Conservation (phyloP, 1,140 invertebrate species). For the Bombyx mori region DNA sequence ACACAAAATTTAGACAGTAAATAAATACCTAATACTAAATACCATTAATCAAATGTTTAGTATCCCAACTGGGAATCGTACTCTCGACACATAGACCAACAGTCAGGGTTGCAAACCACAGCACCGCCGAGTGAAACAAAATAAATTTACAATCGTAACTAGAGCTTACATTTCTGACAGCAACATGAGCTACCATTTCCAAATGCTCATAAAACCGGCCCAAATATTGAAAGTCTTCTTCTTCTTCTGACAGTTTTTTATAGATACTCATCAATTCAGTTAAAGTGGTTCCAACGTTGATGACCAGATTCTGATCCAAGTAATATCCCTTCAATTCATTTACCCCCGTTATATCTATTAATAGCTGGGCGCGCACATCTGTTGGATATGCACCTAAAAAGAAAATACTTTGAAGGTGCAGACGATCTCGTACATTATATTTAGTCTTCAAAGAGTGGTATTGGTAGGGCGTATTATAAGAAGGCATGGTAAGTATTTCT, state of each 20-base stretch:
- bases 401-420: neutral
- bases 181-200: conserved; percentile 78
- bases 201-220: conserved; percentile 67
- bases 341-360: conserved; percentile 81
- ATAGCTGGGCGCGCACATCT: conserved; percentile 74
- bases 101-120: neutral
- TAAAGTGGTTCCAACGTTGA: conserved; percentile 72
- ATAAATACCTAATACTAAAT: no score
- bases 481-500: no score
- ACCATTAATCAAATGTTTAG: no score
- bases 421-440: no score
- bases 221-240: conserved; percentile 56
- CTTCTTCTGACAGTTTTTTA: conserved; percentile 53
- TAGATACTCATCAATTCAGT: conserved; percentile 75
- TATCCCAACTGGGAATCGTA: no score
- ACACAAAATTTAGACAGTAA: no score
- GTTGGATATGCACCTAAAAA: conserved; percentile 76
- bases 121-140: neutral
- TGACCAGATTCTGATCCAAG: conserved; percentile 61
- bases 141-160: conserved; percentile 63
- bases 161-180: conserved; percentile 78
- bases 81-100: neutral
- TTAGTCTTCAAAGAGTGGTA: no score
- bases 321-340: conserved; percentile 73
- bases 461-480: no score